Base-by-base conservation (phyloP, 2,888 invertebrate species). In the Pomacea canaliculata region DNA sequence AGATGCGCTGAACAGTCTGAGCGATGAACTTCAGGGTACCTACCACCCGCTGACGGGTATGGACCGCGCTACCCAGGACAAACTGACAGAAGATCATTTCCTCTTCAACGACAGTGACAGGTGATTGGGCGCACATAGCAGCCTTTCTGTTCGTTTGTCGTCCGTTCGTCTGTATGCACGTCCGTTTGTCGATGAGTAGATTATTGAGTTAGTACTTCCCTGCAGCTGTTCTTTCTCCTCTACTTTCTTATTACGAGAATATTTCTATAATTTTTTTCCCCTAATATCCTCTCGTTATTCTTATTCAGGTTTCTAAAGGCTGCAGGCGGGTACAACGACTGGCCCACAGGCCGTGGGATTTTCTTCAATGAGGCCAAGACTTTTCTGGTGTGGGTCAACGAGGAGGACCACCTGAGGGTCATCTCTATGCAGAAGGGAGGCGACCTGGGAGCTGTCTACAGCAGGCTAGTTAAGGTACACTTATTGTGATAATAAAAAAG, bases 321-420 rank as follows among this genome's bases (percentile, higher is more conserved):
- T 23, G 87, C 86, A 27, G 84, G 85, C 62, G 87, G 86, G 60
- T 97, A 97, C 94, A 96, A 93, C 81, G 85, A 86, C 80, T 98
- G 97, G 97, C 97, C 97, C 0, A 96, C 95, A 83, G 97, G 97
- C 0, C 94, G 98, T 71, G 97, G 97, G 0, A 97, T 97, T 66
- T 97, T 94, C 89, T 93, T 97, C 2, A 95, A 94, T 87, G 93
- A 94, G 46, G 94, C 94, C 78, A 94, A 94, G 86, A 95, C 95
- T 83, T 91, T 96, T 84, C 95, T 96, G 0, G 93, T 95, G 56
- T 98, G 97, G 97, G 93, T 97, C 12, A 97, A 97, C 89, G 95
- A 97, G 18, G 95, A 96, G 86, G 97, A 98, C 86, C 97, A 98
- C 89, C 89, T 98, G 80, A 93, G 97, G 66, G 93, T 97, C 65